Conservation (phyloP, 2,797 vertebrate genomes). For the Nothura maculosa region DNA sequence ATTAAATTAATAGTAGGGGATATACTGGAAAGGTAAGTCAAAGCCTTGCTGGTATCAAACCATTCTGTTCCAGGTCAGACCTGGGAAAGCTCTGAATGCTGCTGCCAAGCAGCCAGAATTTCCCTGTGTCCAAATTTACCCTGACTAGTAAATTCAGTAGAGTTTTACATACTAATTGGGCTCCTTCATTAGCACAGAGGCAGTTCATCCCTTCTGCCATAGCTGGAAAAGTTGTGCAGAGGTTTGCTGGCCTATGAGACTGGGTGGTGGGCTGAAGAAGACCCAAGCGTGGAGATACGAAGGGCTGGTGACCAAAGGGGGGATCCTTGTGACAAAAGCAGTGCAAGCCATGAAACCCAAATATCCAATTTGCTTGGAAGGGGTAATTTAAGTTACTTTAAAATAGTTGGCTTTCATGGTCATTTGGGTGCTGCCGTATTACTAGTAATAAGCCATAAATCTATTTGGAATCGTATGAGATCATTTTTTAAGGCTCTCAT, state of each 20-base stretch:
- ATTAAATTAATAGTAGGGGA: too few relatives aligned
- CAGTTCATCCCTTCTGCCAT: rapidly evolving
- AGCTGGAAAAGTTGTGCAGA: neutral
- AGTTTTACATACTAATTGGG: neutral
- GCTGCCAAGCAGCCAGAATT: neutral
- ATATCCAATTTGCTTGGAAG: slow-evolving; percentile 62
- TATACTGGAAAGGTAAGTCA: neutral
- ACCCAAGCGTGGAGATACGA: neutral
- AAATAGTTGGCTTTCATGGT: slow-evolving; percentile 81
- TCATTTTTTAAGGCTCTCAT: slow-evolving; percentile 72
- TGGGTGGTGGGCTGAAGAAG: neutral
- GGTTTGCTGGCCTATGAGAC: neutral
- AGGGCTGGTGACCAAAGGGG: slow-evolving; percentile 27
- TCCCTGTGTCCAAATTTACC: neutral
- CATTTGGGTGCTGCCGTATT: slow-evolving; percentile 77
- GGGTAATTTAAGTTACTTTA: slow-evolving; percentile 77
- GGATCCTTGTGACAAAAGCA: neutral
- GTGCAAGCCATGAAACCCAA: slow-evolving; percentile 46
- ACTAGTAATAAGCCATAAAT: slow-evolving; percentile 80
- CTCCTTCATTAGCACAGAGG: neutral
- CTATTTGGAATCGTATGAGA: slow-evolving; percentile 72
- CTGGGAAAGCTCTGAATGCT: neutral
- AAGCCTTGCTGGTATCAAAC: neutral
- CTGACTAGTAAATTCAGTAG: neutral
- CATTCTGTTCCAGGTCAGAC: neutral